Evolutionary conservation across 2,888 invertebrate species (phyloP).

Genomic region (Cryptocheilus praepositus): DNA sequence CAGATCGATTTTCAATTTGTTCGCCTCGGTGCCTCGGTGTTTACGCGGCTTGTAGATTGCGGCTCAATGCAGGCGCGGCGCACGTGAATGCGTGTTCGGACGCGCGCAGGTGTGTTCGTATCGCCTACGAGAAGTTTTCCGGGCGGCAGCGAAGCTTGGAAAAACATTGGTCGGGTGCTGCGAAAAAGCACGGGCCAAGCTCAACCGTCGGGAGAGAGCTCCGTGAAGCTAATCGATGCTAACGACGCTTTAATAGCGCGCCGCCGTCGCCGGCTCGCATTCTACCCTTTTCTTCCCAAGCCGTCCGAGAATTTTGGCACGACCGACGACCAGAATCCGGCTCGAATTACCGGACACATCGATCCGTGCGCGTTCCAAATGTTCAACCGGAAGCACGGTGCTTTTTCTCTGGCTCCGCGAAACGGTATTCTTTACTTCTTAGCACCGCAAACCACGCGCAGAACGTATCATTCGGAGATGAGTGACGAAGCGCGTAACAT

Average conservation of each 20-base stretch:
- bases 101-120: constrained; percentile 14
- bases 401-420: constrained; percentile 28
- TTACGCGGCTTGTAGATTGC: constrained; percentile 2
- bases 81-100: neutral
- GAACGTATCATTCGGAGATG: neutral
- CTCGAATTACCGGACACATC: constrained; percentile 47
- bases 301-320: constrained; percentile 48
- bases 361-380: constrained; percentile 47
- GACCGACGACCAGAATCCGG: constrained; percentile 32
- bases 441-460: neutral
- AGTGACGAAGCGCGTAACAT: no score
- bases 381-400: constrained; percentile 46
- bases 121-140: constrained; percentile 21
- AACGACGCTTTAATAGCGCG: constrained; percentile 59
- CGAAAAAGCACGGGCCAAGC: constrained; percentile 34
- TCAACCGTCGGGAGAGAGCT: constrained; percentile 25
- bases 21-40: constrained; percentile 23
- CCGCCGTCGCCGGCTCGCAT: constrained; percentile 33
- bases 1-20: constrained; percentile 38
- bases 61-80: no score
- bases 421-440: neutral
- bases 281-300: constrained; percentile 30
- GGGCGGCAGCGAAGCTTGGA: constrained; percentile 24
- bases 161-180: constrained; percentile 34
- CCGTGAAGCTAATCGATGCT: constrained; percentile 58